Evolutionary conservation across 2,888 invertebrate genomes (phyloP).

Genomic region (Ochropleura leucogaster): DNA sequence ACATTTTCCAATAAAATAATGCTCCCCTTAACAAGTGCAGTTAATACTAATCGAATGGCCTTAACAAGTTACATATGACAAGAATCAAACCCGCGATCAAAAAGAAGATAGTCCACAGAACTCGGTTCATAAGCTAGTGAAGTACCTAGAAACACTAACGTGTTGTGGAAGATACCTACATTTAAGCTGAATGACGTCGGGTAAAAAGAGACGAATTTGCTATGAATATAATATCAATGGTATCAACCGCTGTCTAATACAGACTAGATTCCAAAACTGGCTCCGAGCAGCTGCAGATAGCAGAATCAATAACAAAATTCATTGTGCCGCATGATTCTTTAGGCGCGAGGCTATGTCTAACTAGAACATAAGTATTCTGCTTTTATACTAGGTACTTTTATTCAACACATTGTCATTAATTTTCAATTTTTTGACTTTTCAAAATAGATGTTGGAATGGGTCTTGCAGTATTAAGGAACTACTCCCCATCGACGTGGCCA

Average conservation of each 20-base stretch:
- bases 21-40: not conserved
- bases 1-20: not conserved
- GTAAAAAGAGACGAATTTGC: not conserved
- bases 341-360: no score
- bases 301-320: not conserved
- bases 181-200: not conserved
- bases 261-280: not conserved
- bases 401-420: no score
- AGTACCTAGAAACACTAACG: not conserved
- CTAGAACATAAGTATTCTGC: no score
- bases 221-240: not conserved
- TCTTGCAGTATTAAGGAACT: no score
- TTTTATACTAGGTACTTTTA: no score
- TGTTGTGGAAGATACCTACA: not conserved
- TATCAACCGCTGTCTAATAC: not conserved
- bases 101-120: not conserved
- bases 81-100: slow-evolving; percentile 14
- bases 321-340: not conserved
- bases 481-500: no score
- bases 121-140: not conserved
- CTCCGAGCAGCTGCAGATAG: not conserved
- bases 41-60: not conserved
- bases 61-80: not conserved
- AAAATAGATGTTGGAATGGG: no score
- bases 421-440: no score